phyloP scores from a whole-genome alignment of 1,140 invertebrate species.

The Sarcophaga peregrina region DNA sequence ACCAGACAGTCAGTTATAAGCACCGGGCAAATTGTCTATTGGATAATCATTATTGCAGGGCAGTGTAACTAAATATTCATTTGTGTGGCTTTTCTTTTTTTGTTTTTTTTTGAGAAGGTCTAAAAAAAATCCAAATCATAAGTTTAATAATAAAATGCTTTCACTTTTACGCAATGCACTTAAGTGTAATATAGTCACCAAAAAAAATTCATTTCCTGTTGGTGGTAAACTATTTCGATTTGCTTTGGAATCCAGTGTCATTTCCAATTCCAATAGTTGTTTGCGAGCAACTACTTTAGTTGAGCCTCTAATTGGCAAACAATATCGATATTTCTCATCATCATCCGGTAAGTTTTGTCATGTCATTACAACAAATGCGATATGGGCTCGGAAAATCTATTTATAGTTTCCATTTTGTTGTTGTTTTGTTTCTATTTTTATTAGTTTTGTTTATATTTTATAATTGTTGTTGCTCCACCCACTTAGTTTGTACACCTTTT shows the following conservation, averaged over 20 bases:
- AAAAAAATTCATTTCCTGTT: conserved; percentile 24
- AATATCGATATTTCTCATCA: conserved; percentile 20
- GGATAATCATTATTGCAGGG: background rate
- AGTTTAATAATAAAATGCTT: conserved; percentile 8
- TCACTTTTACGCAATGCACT: conserved; percentile 30
- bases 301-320: background rate
- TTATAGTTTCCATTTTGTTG: background rate
- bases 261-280: background rate
- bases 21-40: background rate
- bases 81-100: conserved; percentile 3
- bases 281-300: background rate
- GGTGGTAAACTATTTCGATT: conserved; percentile 2
- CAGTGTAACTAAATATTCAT: conserved; percentile 10
- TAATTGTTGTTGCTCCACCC: conserved; percentile 35
- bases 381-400: conserved; percentile 23
- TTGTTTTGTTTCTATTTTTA: conserved; percentile 20
- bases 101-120: too few relatives aligned
- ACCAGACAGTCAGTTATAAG: background rate
- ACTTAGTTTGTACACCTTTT: conserved; percentile 21
- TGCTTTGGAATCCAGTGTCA: background rate
- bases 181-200: conserved; percentile 8
- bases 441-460: conserved; percentile 34
- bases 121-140: background rate
- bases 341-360: conserved; percentile 27
- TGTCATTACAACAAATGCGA: background rate